Evolutionary conservation across 2,888 invertebrate genomes (phyloP).

Genomic region (Agrilus cyanescens): DNA sequence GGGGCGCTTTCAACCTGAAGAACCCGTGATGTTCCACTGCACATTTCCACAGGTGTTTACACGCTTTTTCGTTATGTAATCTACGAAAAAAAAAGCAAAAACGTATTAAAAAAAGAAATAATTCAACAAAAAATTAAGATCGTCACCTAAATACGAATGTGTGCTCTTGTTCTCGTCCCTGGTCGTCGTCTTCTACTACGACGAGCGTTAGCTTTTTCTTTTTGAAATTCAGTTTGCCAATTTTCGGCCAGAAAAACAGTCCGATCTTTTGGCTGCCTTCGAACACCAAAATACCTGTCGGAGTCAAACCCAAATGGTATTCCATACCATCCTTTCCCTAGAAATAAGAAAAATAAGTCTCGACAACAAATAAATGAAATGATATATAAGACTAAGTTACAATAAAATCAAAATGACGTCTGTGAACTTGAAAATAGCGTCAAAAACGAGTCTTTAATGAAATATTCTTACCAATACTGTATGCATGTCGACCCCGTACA

Average conservation of each 20-base stretch:
- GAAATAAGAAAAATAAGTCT: conserved; percentile 12
- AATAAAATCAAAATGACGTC: too few relatives aligned
- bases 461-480: conserved; percentile 59
- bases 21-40: conserved; percentile 99
- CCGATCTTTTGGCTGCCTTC: conserved; percentile 96
- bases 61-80: conserved; percentile 91
- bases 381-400: too few relatives aligned
- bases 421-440: too few relatives aligned
- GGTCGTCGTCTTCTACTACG: conserved; percentile 97
- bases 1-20: conserved; percentile 84
- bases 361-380: not conserved
- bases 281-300: conserved; percentile 96
- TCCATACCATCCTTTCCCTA: conserved; percentile 92
- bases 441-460: too few relatives aligned
- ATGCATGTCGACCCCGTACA: conserved; percentile 99
- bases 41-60: conserved; percentile 99
- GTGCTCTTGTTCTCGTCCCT: conserved; percentile 93
- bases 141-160: conserved; percentile 85
- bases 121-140: not conserved
- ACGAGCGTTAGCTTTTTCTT: conserved; percentile 94
- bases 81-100: conserved; percentile 28
- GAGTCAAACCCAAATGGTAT: conserved; percentile 92
- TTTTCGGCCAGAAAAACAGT: conserved; percentile 98
- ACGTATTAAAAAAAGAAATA: not conserved
- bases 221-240: conserved; percentile 94